These are phyloP conservation scores for Poeciliopsis occidentalis DNA, from an alignment of 2,113 vertebrate species.

Conservation along the genomic window DNA sequence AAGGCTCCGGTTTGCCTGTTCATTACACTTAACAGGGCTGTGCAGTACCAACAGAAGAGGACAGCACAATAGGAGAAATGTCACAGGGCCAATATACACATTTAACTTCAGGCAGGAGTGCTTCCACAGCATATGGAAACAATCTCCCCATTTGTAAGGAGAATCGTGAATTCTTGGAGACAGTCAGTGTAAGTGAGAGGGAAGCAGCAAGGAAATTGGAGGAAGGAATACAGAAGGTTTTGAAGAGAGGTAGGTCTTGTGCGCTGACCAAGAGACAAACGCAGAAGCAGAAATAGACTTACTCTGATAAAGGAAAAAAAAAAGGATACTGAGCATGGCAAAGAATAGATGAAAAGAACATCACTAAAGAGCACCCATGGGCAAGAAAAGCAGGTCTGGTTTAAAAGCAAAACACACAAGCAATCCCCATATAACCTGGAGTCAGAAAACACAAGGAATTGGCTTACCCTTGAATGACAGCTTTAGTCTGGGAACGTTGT, in stretches of 20 bases:
- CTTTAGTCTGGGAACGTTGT: conserved; percentile 93
- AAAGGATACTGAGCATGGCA: conserved; percentile 49
- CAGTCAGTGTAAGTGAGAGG: conserved; percentile 30
- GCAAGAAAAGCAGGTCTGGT: conserved; percentile 18
- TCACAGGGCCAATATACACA: conserved; percentile 75
- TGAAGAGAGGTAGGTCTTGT: conserved; percentile 46
- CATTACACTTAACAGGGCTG: conserved; percentile 59
- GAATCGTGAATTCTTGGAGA: conserved; percentile 48
- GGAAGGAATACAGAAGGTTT: conserved; percentile 38
- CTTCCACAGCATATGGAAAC: conserved; percentile 78
- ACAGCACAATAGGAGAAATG: conserved; percentile 56
- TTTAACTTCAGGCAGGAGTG: conserved; percentile 64
- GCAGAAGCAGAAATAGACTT: conserved; percentile 51
- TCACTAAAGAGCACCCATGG: conserved; percentile 51
- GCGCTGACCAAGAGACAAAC: conserved; percentile 48
- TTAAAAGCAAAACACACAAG: conserved; percentile 36
- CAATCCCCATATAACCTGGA: conserved; percentile 36
- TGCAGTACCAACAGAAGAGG: conserved; percentile 51
- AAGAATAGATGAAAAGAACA: conserved; percentile 57
- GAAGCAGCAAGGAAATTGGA: conserved; percentile 48
- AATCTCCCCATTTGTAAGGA: conserved; percentile 69
- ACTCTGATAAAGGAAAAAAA: conserved; percentile 40
- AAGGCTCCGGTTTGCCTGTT: conserved; percentile 46
- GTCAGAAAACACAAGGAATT: conserved; percentile 41
- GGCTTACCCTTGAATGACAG: conserved; percentile 95